These are phyloP conservation scores for Dysidea cf. avara DNA, from an alignment of 37 sponge, comb jelly and placozoan species.

Conservation along the genomic window DNA sequence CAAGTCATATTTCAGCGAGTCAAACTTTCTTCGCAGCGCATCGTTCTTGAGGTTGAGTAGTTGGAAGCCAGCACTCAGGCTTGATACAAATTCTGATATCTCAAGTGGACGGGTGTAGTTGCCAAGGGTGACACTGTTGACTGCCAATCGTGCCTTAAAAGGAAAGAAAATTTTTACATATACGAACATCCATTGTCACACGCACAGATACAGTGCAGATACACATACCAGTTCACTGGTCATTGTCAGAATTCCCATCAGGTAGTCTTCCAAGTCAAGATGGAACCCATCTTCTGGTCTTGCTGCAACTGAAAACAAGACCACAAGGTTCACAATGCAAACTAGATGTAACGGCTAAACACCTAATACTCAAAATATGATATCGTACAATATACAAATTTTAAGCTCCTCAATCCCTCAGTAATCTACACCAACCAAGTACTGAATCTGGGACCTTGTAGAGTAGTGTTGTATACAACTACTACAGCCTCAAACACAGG, in stretches of 20 bases:
- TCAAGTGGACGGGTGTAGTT: conserved; percentile 61
- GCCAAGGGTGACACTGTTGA: conserved; percentile 74
- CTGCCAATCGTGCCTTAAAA: conserved; percentile 60
- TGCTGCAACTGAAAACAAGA: not conserved
- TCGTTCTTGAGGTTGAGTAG: conserved; percentile 89
- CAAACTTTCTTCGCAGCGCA: conserved; percentile 63
- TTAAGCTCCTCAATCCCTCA: no score
- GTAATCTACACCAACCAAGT: no score
- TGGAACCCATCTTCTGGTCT: conserved; percentile 47
- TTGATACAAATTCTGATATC: conserved; percentile 60
- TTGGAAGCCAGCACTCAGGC: conserved; percentile 63
- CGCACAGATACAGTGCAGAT: not conserved
- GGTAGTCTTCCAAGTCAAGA: conserved; percentile 73
- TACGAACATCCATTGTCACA: no score
- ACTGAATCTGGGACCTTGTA: no score
- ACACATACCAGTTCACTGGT: conserved; percentile 62
- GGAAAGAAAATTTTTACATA: no score
- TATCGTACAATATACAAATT: no score
- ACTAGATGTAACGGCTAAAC: no score
- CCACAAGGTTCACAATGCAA: not conserved
- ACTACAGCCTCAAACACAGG: no score
- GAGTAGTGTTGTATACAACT: no score
- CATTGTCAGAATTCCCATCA: conserved; percentile 61
- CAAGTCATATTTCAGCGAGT: conserved; percentile 81
- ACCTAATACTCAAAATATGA: no score